A percentile compares a stretch with the other conserved stretches of the same genome.
These are phyloP conservation scores for Danio rerio DNA, from an alignment of 2,113 vertebrate species.

Conservation along the genomic window DNA sequence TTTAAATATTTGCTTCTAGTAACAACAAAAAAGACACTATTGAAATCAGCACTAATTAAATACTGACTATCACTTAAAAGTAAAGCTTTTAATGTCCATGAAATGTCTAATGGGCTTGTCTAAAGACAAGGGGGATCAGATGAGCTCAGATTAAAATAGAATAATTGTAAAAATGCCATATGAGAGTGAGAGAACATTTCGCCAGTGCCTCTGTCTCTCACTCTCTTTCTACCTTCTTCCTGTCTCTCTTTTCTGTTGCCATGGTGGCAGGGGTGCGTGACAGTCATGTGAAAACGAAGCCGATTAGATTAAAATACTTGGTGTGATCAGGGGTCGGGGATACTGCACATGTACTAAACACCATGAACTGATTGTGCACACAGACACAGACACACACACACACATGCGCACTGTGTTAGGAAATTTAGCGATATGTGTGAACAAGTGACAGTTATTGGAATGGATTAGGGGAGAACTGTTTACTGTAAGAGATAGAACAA, in stretches of 20 bases:
- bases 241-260: constrained; percentile 69
- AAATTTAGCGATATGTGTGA: background rate
- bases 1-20: no score
- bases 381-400: background rate
- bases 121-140: background rate
- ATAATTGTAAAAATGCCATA: constrained; percentile 43
- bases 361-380: constrained; percentile 44
- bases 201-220: constrained; percentile 8
- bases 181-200: constrained; percentile 40
- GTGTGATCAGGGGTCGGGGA: constrained; percentile 76
- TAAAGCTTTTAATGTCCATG: no score
- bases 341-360: constrained; percentile 62
- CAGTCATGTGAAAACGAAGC: constrained; percentile 83
- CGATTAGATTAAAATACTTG: constrained; percentile 86
- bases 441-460: background rate
- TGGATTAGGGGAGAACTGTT: background rate
- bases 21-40: no score
- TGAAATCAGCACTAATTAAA: no score
- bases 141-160: background rate
- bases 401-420: no score
- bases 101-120: no score
- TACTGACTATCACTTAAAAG: no score
- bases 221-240: constrained; percentile 52
- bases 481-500: background rate
- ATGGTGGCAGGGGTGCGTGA: constrained; percentile 77